Evolutionary conservation across 2,797 vertebrate genomes (phyloP).

Genomic region (Threskiornis aethiopicus): DNA sequence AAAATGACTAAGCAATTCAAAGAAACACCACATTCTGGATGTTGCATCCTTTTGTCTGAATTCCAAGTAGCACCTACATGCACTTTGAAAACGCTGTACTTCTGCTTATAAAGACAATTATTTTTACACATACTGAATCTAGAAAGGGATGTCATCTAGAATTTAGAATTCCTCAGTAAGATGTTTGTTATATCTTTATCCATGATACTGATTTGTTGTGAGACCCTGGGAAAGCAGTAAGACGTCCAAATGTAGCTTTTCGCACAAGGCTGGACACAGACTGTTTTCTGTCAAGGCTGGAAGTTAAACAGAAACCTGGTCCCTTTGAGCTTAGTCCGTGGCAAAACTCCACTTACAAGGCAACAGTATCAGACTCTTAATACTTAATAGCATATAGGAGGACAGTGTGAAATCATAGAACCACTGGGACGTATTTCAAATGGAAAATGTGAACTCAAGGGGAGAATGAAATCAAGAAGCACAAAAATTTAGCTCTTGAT

Average conservation of each 20-base stretch:
- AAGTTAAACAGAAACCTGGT: neutral
- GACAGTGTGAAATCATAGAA: neutral
- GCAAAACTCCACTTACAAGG: constrained; percentile 2
- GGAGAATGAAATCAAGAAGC: neutral
- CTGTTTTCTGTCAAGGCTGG: neutral
- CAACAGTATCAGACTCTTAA: neutral
- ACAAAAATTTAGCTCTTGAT: neutral
- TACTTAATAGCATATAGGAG: neutral
- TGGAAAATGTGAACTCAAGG: constrained; percentile 1
- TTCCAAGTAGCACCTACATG: neutral
- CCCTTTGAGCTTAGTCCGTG: neutral
- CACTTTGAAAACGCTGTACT: neutral
- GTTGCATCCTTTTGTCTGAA: neutral
- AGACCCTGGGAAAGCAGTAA: neutral
- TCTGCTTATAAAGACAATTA: neutral
- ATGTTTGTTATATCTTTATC: neutral
- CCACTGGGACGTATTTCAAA: constrained; percentile 21
- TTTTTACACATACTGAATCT: neutral
- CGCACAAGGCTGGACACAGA: neutral
- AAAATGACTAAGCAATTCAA: neutral
- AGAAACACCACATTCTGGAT: neutral
- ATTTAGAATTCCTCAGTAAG: neutral
- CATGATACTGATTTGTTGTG: neutral
- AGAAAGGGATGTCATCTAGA: neutral
- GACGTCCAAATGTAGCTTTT: neutral